These are phyloP conservation scores for Neoaliturus tenellus DNA, from an alignment of 2,888 invertebrate species.

Conservation along the genomic window DNA sequence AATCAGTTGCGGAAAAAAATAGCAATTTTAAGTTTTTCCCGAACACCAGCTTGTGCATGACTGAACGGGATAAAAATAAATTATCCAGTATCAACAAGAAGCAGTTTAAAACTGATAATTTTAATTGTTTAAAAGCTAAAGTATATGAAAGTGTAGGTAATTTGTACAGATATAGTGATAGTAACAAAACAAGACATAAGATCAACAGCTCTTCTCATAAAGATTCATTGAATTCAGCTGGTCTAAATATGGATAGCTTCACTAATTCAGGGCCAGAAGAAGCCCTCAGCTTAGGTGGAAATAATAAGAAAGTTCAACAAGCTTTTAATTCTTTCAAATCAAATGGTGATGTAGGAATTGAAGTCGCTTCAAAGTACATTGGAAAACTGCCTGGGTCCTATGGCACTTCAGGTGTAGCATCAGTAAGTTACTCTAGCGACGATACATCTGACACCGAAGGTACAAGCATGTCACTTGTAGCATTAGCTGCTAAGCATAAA, in stretches of 20 bases:
- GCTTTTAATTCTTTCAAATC: neutral
- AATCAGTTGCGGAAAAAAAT: neutral
- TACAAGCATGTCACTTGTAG: neutral
- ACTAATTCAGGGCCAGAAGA: neutral
- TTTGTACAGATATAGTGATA: too few relatives aligned
- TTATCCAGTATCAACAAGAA: neutral
- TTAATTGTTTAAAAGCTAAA: too few relatives aligned
- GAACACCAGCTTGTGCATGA: neutral
- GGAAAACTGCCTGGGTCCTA: neutral
- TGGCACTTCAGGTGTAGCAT: neutral
- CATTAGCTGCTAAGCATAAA: slow-evolving; percentile 39
- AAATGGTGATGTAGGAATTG: neutral
- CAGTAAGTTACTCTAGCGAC: slow-evolving; percentile 15
- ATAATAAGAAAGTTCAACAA: neutral
- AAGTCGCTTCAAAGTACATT: slow-evolving; percentile 14
- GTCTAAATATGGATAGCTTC: slow-evolving; percentile 1
- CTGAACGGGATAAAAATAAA: neutral
- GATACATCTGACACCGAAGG: slow-evolving; percentile 3
- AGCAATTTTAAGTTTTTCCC: neutral
- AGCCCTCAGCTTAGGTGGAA: neutral
- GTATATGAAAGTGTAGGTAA: too few relatives aligned
- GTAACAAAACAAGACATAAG: neutral
- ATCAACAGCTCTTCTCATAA: neutral
- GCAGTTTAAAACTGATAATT: neutral
- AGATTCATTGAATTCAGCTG: neutral